Evolutionary conservation across 2,113 vertebrate species (phyloP).

Genomic region (Poecile atricapillus): DNA sequence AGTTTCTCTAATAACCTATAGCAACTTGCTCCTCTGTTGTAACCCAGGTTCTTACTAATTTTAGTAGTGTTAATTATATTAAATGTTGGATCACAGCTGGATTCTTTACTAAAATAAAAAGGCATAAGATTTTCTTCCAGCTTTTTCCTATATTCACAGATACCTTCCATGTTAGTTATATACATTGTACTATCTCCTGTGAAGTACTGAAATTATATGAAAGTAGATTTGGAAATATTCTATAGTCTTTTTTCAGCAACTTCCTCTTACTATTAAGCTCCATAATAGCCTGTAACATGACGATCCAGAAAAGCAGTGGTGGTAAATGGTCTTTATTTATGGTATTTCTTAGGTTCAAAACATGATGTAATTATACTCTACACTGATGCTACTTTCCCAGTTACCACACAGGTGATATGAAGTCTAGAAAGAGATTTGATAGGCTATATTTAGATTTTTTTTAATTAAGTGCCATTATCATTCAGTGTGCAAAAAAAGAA

Average conservation of each 20-base stretch:
- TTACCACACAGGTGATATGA: neutral
- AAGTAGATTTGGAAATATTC: neutral
- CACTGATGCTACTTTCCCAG: neutral
- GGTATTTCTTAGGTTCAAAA: neutral
- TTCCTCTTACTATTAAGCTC: neutral
- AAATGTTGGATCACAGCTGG: neutral
- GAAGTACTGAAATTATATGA: neutral
- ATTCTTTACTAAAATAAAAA: neutral
- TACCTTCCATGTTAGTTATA: neutral
- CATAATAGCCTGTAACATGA: neutral
- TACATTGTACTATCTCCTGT: neutral
- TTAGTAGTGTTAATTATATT: neutral
- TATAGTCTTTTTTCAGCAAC: neutral
- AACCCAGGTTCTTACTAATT: neutral
- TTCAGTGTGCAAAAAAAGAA: neutral
- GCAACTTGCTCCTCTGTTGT: neutral
- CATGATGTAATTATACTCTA: neutral
- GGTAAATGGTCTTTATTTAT: neutral
- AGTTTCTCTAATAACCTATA: neutral
- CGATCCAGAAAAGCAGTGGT: neutral
- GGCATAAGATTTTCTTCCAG: neutral
- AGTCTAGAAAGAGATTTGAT: neutral
- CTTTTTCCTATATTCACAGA: neutral
- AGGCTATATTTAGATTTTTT: neutral
- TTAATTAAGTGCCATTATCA: neutral